Percentiles rank a stretch among this genome's conserved stretches.
Evolutionary conservation across 2,113 vertebrate genomes (phyloP).

Genomic region (Sylvietta virens): DNA sequence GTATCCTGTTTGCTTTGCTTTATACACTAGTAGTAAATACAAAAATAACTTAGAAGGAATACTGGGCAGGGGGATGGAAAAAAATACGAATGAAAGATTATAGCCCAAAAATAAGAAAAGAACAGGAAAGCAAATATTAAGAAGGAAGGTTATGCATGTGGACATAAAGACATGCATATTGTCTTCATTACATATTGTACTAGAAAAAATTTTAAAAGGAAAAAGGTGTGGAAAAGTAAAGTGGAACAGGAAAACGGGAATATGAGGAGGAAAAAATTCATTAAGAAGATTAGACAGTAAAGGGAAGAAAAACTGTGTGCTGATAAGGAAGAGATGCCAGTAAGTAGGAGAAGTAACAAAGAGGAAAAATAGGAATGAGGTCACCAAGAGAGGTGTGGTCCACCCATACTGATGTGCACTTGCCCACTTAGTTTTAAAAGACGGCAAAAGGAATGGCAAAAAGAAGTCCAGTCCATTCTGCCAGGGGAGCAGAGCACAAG

Average conservation of each 20-base stretch:
- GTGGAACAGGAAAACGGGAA: background rate
- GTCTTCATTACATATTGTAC: background rate
- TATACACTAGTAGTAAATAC: background rate
- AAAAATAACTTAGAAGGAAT: background rate
- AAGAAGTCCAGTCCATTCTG: accelerated
- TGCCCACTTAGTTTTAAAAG: background rate
- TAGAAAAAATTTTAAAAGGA: background rate
- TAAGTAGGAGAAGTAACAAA: background rate
- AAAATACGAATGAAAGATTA: background rate
- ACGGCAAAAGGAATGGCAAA: background rate
- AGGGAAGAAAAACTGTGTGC: background rate
- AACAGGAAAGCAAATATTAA: background rate
- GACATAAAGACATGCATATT: background rate
- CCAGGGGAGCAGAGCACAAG: background rate
- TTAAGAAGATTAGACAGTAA: background rate
- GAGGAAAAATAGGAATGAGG: background rate
- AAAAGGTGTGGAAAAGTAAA: background rate
- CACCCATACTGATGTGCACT: background rate
- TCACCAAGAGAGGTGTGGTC: background rate
- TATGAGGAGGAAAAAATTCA: background rate
- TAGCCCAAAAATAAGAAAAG: background rate
- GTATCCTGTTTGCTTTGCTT: background rate
- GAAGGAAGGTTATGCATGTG: background rate
- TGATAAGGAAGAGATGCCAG: background rate
- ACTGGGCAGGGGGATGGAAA: background rate